Evolutionary conservation across 2,113 vertebrate species (phyloP), one percentile per base, ranked within the genome.

Genomic region (Eptatretus burgeri): DNA sequence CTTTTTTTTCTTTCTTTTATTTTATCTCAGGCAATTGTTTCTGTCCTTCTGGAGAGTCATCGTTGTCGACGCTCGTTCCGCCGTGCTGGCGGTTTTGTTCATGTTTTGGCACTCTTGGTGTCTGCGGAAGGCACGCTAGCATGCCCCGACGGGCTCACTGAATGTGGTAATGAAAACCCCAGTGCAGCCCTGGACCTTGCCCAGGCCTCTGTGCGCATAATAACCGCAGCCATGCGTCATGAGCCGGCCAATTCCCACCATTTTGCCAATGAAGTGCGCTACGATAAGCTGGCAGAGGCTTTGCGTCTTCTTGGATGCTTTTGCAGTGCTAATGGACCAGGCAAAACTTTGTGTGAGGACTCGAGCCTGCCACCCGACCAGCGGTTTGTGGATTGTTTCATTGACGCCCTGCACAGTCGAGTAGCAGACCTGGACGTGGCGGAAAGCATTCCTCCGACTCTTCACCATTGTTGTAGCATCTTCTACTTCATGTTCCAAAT

Each of bases 401-500:
- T 20, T 20, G 56, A 60, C n/a, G 10, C 20, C n/a, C n/a, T 60
- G 56, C n/a, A 60, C n/a, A 20, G n/a, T 20, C n/a, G 20, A n/a
- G n/a, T 20, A 20, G 56, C n/a, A 60, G 91, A 94, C 14, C 68
- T 76, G 1, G 72, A 75, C 52, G 72, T 75, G 0, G 64, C 73
- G 67, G 91, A 95, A 71, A 79, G 77, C 0, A 81, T 93, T 63
- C 82, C 80, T 49, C 85, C 91, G 50, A 83, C 81, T 1, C 74
- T 98, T 64, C 81, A 75, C 62, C 83, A 94, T 71, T 93, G 91
- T 80, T 85, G 86, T 74, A 95, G 86, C 73, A 82, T 98, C 66
- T 96, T 96, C 72, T 84, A 88, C 71, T 94, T 85, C 76, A 79
- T 98, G 71, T 93, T 94, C 80, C 94, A 84, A 73, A 86, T 98